These are phyloP conservation scores for Ostrea denselamellosa DNA, from an alignment of 1,140 invertebrate genomes.

Conservation along the genomic window DNA sequence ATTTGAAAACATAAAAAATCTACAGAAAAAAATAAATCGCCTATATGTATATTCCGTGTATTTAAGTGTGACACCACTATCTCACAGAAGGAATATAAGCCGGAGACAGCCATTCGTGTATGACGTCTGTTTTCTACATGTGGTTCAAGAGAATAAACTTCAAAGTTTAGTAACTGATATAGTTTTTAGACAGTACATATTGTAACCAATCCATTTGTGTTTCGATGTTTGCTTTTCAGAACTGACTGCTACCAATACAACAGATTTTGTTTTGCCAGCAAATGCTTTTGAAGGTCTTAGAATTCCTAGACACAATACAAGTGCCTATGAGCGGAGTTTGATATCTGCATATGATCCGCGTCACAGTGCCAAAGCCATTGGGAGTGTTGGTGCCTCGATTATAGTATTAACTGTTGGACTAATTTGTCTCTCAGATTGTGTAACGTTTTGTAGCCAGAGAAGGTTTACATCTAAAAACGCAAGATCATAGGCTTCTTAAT, in stretches of 20 bases:
- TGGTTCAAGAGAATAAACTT: neutral
- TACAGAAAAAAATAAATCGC: too few relatives aligned
- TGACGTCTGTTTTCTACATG: neutral
- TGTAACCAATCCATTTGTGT: neutral
- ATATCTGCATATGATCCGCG: neutral
- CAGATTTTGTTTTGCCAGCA: neutral
- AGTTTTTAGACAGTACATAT: neutral
- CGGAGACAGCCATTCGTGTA: neutral
- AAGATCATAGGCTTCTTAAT: too few relatives aligned
- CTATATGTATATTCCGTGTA: too few relatives aligned
- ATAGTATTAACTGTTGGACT: neutral
- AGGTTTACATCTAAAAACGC: neutral
- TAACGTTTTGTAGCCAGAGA: neutral
- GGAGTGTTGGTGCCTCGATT: neutral
- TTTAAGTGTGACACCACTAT: neutral
- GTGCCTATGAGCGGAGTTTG: neutral
- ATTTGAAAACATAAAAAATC: too few relatives aligned
- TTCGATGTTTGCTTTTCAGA: neutral
- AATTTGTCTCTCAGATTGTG: neutral
- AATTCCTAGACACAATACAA: neutral
- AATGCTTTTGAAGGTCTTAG: neutral
- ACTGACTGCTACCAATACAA: neutral
- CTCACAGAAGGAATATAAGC: neutral
- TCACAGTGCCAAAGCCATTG: neutral
- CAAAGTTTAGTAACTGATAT: too few relatives aligned